These are phyloP conservation scores for Panzeria rudis DNA, from an alignment of 2,888 invertebrate genomes.

Conservation along the genomic window DNA sequence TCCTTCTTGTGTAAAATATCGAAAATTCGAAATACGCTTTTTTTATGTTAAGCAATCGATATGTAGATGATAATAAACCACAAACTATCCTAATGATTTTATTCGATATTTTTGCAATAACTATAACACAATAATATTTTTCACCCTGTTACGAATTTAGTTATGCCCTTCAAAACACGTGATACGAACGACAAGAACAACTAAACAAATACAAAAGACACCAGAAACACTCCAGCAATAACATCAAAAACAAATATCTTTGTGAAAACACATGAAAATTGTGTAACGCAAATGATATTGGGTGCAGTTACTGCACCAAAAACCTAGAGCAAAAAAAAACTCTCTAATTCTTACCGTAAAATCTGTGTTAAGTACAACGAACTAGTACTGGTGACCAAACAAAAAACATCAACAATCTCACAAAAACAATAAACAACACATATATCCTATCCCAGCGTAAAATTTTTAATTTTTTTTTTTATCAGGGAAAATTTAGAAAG, in stretches of 20 bases:
- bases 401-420: not conserved
- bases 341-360: conserved; percentile 63
- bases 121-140: not conserved
- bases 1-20: too few species aligned
- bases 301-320: conserved; percentile 48
- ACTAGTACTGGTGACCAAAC: conserved; percentile 33
- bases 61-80: too few species aligned
- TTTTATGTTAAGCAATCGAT: too few species aligned
- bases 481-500: not conserved
- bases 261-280: conserved; percentile 53
- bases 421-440: not conserved
- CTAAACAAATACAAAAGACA: not conserved
- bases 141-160: not conserved
- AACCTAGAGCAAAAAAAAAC: conserved; percentile 20
- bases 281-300: conserved; percentile 54
- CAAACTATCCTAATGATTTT: not conserved
- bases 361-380: conserved; percentile 61
- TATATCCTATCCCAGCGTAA: conserved; percentile 5
- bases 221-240: conserved; percentile 7
- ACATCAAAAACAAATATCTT: conserved; percentile 36
- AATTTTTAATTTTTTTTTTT: not conserved
- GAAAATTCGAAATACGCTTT: too few species aligned
- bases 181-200: not conserved
- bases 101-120: not conserved
- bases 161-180: conserved; percentile 37